Conservation (phyloP, 2,113 vertebrate genomes). For the Phoenicopterus ruber region DNA sequence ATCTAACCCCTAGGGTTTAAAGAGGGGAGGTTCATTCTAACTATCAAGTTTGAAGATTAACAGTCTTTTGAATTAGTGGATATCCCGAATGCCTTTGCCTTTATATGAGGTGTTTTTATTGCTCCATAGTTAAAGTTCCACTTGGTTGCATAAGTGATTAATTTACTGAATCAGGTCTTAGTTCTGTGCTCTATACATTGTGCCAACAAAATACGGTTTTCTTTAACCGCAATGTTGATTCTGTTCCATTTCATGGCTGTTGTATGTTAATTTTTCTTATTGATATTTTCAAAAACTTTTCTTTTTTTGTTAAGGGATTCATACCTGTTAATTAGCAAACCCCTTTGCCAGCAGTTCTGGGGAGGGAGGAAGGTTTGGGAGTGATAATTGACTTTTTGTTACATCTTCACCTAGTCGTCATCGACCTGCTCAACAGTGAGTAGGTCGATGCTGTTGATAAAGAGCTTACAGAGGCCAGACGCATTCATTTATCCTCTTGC, state of each 20-base stretch:
- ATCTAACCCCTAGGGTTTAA: slow-evolving; percentile 51
- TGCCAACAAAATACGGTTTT: slow-evolving; percentile 17
- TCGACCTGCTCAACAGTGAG: background rate
- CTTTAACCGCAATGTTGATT: background rate
- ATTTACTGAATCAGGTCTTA: slow-evolving; percentile 49
- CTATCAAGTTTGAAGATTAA: slow-evolving; percentile 66
- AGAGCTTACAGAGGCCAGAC: background rate
- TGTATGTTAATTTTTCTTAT: background rate
- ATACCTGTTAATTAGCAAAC: background rate
- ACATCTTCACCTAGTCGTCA: background rate
- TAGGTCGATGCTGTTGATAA: background rate
- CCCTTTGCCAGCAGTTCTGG: background rate
- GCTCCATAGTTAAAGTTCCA: slow-evolving; percentile 57
- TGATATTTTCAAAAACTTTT: background rate
- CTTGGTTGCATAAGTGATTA: slow-evolving; percentile 60
- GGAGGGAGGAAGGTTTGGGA: background rate
- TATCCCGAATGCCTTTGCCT: slow-evolving; percentile 53
- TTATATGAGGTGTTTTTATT: slow-evolving; percentile 60
- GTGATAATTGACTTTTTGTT: background rate
- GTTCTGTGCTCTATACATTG: background rate
- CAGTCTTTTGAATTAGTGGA: slow-evolving; percentile 55
- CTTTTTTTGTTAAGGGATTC: background rate
- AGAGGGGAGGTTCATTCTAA: slow-evolving; percentile 50
- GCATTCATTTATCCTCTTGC: slow-evolving; percentile 8
- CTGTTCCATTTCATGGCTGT: background rate